phyloP scores from a whole-genome alignment of 2,113 vertebrate genomes.

The Egretta garzetta region DNA sequence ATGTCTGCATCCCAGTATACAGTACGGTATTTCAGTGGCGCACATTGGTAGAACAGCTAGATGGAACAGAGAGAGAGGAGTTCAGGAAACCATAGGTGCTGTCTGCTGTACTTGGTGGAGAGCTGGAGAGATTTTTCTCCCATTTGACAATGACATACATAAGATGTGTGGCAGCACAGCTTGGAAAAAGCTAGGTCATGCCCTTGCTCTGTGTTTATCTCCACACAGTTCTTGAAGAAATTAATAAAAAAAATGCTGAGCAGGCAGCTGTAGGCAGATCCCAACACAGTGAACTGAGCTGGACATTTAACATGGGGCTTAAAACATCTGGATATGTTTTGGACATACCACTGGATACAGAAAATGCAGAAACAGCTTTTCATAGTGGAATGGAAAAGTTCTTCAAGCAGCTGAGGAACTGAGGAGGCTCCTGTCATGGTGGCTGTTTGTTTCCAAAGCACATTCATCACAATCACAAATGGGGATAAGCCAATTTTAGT shows the following conservation, averaged over 20 bases:
- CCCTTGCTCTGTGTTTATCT: conserved; percentile 12
- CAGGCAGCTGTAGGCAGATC: background rate
- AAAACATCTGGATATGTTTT: background rate
- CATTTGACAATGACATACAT: conserved; percentile 28
- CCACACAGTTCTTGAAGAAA: conserved; percentile 1
- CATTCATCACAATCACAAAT: background rate
- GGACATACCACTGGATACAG: background rate
- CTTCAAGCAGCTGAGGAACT: background rate
- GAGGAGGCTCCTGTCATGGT: background rate
- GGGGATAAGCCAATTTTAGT: background rate
- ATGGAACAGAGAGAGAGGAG: background rate
- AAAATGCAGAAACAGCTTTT: background rate
- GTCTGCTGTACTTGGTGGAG: background rate
- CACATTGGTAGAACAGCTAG: background rate
- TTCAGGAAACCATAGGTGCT: background rate
- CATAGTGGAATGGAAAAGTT: background rate
- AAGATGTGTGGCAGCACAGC: conserved; percentile 36
- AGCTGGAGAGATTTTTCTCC: background rate
- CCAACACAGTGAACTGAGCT: background rate
- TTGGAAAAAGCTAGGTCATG: background rate
- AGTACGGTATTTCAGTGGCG: background rate
- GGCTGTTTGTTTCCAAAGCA: background rate
- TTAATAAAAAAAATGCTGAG: conserved; percentile 42
- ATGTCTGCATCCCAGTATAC: background rate
- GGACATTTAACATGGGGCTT: background rate